Conservation (phyloP, 1,140 invertebrate species). For the Pseudobourletiella spinata region DNA sequence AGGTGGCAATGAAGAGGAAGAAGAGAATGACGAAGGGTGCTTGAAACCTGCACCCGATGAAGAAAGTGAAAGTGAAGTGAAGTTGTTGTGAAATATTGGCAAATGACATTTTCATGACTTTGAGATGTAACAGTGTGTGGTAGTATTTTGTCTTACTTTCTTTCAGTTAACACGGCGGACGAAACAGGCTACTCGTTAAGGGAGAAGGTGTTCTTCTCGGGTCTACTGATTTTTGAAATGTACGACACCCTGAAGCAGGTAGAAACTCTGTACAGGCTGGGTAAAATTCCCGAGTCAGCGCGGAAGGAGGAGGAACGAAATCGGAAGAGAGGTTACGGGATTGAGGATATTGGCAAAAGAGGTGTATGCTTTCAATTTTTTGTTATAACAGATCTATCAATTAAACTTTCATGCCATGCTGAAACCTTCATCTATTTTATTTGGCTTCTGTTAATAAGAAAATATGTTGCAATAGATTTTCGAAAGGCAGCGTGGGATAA, state of each 20-base stretch:
- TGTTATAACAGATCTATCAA: neutral
- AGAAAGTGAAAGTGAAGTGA: no score
- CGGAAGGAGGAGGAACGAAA: neutral
- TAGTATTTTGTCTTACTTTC: neutral
- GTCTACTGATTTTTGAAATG: conserved; percentile 27
- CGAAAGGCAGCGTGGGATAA: conserved; percentile 23
- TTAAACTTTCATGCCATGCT: neutral
- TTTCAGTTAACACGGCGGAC: neutral
- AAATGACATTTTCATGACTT: no score
- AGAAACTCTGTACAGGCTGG: conserved; percentile 11
- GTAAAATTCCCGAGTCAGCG: conserved; percentile 14
- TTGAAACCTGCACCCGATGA: neutral
- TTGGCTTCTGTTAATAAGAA: neutral
- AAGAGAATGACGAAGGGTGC: neutral
- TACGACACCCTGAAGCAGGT: conserved; percentile 22
- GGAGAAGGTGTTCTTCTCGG: conserved; percentile 26
- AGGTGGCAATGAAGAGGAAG: neutral
- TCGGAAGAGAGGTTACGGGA: conserved; percentile 6
- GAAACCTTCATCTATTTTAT: neutral
- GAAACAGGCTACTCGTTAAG: neutral
- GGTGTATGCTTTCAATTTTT: conserved; percentile 6
- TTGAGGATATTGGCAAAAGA: conserved; percentile 9
- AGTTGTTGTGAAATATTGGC: no score
- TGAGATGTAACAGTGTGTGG: no score
- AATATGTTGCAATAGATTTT: conserved; percentile 15